Base-by-base conservation (phyloP, 2,113 vertebrate genomes). In the Stegastes partitus region DNA sequence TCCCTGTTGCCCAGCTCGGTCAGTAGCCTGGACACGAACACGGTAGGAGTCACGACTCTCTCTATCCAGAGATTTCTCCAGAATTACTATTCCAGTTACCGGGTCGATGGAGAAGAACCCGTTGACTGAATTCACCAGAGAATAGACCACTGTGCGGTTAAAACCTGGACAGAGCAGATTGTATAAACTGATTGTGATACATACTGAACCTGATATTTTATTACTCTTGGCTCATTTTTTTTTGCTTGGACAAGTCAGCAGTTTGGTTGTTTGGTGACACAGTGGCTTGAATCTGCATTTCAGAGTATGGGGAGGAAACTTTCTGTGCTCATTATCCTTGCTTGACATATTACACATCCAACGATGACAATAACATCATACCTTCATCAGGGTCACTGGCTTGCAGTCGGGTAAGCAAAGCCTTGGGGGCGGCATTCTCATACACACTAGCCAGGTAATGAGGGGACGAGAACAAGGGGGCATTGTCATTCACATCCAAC, bases 401-500 rank as follows among this genome's bases (percentile, higher is more conserved):
- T 83, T 97, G 97, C 51, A 99, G 94, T 34, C 97, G 95, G 19
- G 97, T 97, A 74, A 99, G 79, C 70, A 98, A 90, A 18, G 97
- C 95, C 90, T 98, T 98, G 21, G 96, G 94, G 74, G 95, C 94
- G 0, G 97, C 96, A 81, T 96, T 98, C 90, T 99, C 98, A 34
- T 95, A 98, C 31, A 98, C 95, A 21, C 95, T 97, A 0, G 96
- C 90, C 0, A 94, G 90, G 86, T 97, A 98, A 85, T 94, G 95
- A 47, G 93, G 87, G 11, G 95, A 95, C 11, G 95, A 95, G 89
- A 99, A 99, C 7, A 94, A 81, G 5, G 98, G 98, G 0, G 97
- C 91, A 69, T 99, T 99, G 88, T 99, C 98, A 53, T 99, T 99
- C 82, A 99, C 96, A 1, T 99, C 98, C 90, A 97, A 92, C 83